These are phyloP conservation scores for Atherix ibis DNA, from an alignment of 2,888 invertebrate species.

Conservation along the genomic window DNA sequence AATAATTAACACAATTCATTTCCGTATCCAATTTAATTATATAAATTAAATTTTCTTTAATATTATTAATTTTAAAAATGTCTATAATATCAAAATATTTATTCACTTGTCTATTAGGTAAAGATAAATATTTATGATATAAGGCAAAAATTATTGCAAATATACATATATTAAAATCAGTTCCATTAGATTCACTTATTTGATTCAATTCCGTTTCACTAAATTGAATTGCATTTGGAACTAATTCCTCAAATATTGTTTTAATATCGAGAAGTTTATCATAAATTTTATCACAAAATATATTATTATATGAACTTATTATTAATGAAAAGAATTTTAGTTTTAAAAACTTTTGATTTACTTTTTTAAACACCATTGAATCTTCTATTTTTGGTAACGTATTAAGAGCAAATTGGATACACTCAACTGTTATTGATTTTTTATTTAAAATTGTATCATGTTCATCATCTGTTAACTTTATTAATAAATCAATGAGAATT, in stretches of 20 bases:
- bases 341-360: no score
- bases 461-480: constrained; percentile 23
- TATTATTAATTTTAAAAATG: no score
- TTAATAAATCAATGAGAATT: constrained; percentile 23
- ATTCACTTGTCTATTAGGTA: no score
- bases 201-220: not conserved
- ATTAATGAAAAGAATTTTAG: constrained; percentile 22
- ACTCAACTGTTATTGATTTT: constrained; percentile 21
- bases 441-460: constrained; percentile 17
- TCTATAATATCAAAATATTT: no score
- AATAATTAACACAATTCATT: not conserved
- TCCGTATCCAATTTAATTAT: no score
- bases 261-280: constrained; percentile 19
- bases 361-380: constrained; percentile 11
- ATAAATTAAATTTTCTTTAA: no score
- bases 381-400: constrained; percentile 16
- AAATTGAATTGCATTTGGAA: constrained; percentile 2
- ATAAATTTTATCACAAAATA: constrained; percentile 20
- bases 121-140: no score
- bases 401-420: constrained; percentile 26
- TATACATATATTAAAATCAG: no score
- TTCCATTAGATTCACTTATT: no score
- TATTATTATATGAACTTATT: constrained; percentile 24
- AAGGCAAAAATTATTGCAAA: no score
- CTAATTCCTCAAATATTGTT: constrained; percentile 18